Evolutionary conservation across 2,797 vertebrate genomes (phyloP).

Genomic region (Malacoraja senta): DNA sequence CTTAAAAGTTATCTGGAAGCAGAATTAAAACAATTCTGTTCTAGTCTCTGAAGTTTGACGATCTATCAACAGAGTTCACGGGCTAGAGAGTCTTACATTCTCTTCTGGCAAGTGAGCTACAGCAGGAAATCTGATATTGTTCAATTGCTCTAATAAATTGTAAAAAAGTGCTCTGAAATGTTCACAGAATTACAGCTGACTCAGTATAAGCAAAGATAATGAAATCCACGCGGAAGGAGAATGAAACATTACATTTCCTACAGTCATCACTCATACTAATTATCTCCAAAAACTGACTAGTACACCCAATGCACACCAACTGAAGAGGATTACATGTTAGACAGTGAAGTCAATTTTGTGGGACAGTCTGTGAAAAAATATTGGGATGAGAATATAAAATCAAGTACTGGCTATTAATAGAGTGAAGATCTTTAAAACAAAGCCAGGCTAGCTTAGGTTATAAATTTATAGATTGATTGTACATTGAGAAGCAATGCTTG

Average conservation of each 20-base stretch:
- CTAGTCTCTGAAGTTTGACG: neutral
- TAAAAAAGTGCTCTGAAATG: neutral
- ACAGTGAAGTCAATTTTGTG: neutral
- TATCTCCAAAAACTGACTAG: neutral
- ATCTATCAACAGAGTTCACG: neutral
- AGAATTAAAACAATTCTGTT: neutral
- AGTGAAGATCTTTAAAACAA: neutral
- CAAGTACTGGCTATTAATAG: neutral
- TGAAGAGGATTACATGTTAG: neutral
- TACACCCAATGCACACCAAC: neutral
- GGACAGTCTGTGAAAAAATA: neutral
- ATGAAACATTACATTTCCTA: slow-evolving; percentile 34
- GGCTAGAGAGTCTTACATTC: neutral
- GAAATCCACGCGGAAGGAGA: neutral
- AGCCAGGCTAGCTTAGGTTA: neutral
- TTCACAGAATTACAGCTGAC: neutral
- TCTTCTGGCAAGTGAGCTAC: slow-evolving; percentile 16
- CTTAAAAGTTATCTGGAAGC: neutral
- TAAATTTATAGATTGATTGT: neutral
- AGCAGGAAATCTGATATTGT: neutral
- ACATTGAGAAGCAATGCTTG: neutral
- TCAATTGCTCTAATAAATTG: neutral
- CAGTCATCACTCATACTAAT: slow-evolving; percentile 12
- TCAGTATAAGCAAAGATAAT: slow-evolving; percentile 24
- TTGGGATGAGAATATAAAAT: neutral